These are phyloP conservation scores for Palaemon carinicauda DNA, from an alignment of 1,140 invertebrate genomes.

Conservation along the genomic window DNA sequence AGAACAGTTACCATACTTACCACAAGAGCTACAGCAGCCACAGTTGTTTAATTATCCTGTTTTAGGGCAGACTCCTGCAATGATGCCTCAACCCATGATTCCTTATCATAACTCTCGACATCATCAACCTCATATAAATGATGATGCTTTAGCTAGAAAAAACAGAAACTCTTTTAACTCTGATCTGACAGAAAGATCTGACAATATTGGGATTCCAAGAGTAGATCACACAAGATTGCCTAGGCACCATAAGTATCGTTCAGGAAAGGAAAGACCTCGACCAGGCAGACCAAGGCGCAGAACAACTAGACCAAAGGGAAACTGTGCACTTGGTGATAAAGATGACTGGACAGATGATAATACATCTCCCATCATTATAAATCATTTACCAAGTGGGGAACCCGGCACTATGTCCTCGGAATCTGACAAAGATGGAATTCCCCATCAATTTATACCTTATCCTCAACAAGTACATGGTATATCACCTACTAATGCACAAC, in stretches of 20 bases:
- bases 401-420: conserved; percentile 12
- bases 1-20: conserved; percentile 8
- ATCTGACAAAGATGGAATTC: conserved; percentile 29
- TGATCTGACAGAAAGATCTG: conserved; percentile 25
- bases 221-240: not conserved
- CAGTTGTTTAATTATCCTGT: conserved; percentile 19
- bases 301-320: not conserved
- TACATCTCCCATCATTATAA: conserved; percentile 38
- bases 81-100: not conserved
- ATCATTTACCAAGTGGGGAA: conserved; percentile 27
- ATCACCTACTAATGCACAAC: conserved; percentile 6
- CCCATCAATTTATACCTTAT: conserved; percentile 23
- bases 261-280: conserved; percentile 23
- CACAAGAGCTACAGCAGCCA: not conserved
- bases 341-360: conserved; percentile 48
- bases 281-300: conserved; percentile 24
- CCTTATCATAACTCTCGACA: conserved; percentile 25
- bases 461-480: conserved; percentile 18
- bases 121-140: conserved; percentile 1
- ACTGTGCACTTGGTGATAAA: not conserved
- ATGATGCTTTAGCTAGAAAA: not conserved
- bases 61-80: not conserved
- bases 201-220: not conserved
- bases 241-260: not conserved
- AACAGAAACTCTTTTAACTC: conserved; percentile 24